Evolutionary conservation across 37 sponge, comb jelly and placozoan genomes (phyloP).

Genomic region (Petrosia ficiformis): DNA sequence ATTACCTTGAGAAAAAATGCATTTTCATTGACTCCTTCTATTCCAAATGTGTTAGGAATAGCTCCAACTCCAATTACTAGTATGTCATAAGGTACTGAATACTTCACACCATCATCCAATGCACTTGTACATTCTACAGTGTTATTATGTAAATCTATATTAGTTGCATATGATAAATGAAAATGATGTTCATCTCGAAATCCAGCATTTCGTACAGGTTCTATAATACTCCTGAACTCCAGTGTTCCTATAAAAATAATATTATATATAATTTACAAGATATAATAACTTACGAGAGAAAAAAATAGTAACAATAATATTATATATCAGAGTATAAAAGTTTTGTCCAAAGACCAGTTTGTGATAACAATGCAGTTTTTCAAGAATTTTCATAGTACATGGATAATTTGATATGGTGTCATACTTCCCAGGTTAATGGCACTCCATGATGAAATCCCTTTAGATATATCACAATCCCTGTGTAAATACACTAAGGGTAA

Average conservation of each 20-base stretch:
- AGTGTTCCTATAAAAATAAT: constrained; percentile 32
- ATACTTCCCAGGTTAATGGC: too few relatives aligned
- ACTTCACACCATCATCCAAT: constrained; percentile 40
- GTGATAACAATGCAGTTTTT: too few relatives aligned
- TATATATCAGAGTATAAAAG: too few relatives aligned
- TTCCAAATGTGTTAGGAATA: constrained; percentile 66
- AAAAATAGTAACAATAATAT: too few relatives aligned
- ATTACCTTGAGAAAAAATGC: constrained; percentile 85
- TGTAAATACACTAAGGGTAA: too few relatives aligned
- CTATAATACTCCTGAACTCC: constrained; percentile 91
- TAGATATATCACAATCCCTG: too few relatives aligned
- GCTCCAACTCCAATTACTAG: constrained; percentile 88
- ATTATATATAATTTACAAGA: too few relatives aligned
- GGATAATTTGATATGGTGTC: too few relatives aligned
- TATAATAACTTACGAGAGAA: too few relatives aligned
- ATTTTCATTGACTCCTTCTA: constrained; percentile 85
- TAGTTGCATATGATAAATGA: constrained; percentile 66
- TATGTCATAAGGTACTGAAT: constrained; percentile 64
- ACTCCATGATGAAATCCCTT: too few relatives aligned
- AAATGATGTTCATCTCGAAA: constrained; percentile 86
- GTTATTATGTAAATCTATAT: constrained; percentile 37
- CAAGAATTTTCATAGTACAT: too few relatives aligned
- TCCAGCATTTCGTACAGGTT: constrained; percentile 77
- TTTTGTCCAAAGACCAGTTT: too few relatives aligned
- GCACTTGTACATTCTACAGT: constrained; percentile 61